Evolutionary conservation across 23 tunicate genomes (phyloP).

Genomic region (Trididemnum nubilum): DNA sequence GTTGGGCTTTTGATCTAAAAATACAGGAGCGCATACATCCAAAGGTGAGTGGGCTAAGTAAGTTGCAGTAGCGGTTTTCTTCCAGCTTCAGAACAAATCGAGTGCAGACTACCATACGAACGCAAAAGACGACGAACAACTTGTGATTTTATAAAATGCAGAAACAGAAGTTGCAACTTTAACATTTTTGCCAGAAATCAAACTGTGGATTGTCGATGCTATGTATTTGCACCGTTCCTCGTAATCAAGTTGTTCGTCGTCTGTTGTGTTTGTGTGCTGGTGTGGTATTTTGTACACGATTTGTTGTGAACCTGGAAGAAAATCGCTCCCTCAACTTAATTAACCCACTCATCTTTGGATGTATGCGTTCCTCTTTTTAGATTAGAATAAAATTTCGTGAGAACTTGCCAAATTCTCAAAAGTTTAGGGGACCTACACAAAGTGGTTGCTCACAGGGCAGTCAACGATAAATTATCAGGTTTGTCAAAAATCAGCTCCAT

Average conservation of each 20-base stretch:
- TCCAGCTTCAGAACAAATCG: not conserved
- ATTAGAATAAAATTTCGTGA: too few relatives aligned
- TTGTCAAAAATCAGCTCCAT: too few relatives aligned
- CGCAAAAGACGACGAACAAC: not conserved
- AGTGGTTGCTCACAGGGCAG: too few relatives aligned
- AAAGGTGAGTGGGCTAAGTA: not conserved
- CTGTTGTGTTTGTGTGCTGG: not conserved
- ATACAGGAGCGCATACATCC: not conserved
- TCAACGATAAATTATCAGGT: too few relatives aligned
- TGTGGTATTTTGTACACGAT: not conserved
- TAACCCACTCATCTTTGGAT: not conserved
- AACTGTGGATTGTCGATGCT: too few relatives aligned
- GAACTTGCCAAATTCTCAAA: too few relatives aligned
- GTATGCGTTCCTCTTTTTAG: not conserved
- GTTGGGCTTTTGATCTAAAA: not conserved
- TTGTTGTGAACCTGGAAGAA: not conserved
- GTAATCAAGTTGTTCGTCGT: not conserved
- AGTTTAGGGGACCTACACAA: too few relatives aligned
- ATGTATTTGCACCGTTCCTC: too few relatives aligned
- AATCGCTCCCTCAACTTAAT: not conserved
- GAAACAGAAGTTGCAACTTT: too few relatives aligned
- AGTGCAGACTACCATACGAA: not conserved
- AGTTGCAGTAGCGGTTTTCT: not conserved
- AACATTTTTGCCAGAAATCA: too few relatives aligned
- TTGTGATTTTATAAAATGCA: too few relatives aligned